Conservation (phyloP, 2,888 invertebrate genomes). For the Diogma glabrata region DNA sequence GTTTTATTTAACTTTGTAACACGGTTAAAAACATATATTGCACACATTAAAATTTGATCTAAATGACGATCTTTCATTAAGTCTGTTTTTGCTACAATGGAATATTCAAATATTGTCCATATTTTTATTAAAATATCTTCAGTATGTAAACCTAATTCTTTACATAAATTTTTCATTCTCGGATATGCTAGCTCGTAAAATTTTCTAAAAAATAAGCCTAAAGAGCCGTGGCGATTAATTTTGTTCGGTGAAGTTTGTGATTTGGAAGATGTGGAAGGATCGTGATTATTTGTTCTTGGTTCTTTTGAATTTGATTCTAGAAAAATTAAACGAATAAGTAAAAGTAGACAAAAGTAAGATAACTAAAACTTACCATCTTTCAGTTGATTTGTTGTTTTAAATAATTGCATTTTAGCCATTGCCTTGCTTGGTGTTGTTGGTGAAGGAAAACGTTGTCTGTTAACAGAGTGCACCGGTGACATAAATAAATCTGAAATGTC, state of each 20-base stretch:
- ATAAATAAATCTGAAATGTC: slow-evolving; percentile 2
- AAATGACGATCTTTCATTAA: slow-evolving; percentile 89
- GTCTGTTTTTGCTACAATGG: slow-evolving; percentile 69
- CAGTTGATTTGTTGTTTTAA: slow-evolving; percentile 40
- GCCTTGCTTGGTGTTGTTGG: slow-evolving; percentile 21
- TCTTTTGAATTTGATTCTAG: too few species aligned
- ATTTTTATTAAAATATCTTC: slow-evolving; percentile 70
- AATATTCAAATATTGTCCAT: slow-evolving; percentile 94
- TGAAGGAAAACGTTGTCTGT: slow-evolving; percentile 43
- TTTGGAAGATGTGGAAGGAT: neutral
- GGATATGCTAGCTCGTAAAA: slow-evolving; percentile 88
- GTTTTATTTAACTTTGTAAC: slow-evolving; percentile 31
- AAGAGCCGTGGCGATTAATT: slow-evolving; percentile 1
- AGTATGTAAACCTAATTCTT: slow-evolving; percentile 59
- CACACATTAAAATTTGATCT: slow-evolving; percentile 97
- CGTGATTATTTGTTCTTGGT: too few species aligned
- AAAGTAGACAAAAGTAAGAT: too few species aligned
- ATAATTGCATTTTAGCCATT: slow-evolving; percentile 30
- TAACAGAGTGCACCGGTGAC: slow-evolving; percentile 45
- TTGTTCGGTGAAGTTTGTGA: neutral
- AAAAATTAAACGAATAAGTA: too few species aligned
- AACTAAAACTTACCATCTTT: neutral
- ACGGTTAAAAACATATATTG: slow-evolving; percentile 74
- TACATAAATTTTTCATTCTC: slow-evolving; percentile 84
- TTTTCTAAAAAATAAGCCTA: slow-evolving; percentile 40